These are phyloP conservation scores for Stichopus chloronotus DNA, from an alignment of 35 echinoderm and acorn worm genomes.

Conservation along the genomic window DNA sequence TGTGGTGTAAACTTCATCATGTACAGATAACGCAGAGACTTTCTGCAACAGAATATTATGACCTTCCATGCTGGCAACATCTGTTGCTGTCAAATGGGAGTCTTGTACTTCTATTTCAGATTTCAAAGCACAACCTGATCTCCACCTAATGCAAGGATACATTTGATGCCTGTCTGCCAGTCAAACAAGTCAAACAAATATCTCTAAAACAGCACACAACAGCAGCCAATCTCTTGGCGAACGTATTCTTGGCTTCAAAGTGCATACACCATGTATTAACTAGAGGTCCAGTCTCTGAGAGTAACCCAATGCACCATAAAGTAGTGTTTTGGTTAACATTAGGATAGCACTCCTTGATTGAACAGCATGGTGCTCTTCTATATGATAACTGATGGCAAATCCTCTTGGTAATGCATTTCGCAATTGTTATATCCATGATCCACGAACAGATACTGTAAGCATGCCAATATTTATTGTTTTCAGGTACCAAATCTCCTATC, in stretches of 20 bases:
- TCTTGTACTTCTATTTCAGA: conserved; percentile 30
- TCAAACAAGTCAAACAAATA: conserved; percentile 23
- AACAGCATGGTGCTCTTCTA: conserved; percentile 27
- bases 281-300: conserved; percentile 15
- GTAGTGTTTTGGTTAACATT: conserved; percentile 38
- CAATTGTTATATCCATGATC: conserved; percentile 57
- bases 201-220: conserved; percentile 59
- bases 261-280: conserved; percentile 39
- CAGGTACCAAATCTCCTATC: no score
- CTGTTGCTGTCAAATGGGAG: neutral
- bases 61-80: conserved; percentile 19
- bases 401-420: neutral
- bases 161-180: conserved; percentile 40
- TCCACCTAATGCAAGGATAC: conserved; percentile 27
- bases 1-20: conserved; percentile 22
- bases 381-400: conserved; percentile 35
- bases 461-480: no score
- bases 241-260: conserved; percentile 47
- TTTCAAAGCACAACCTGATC: neutral
- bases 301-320: conserved; percentile 19
- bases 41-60: neutral
- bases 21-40: neutral
- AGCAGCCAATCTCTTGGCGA: conserved; percentile 23
- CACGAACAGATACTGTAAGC: no score
- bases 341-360: neutral